These are phyloP conservation scores for Brachionus manjavacas DNA, from an alignment of 1,140 invertebrate genomes.

Conservation along the genomic window DNA sequence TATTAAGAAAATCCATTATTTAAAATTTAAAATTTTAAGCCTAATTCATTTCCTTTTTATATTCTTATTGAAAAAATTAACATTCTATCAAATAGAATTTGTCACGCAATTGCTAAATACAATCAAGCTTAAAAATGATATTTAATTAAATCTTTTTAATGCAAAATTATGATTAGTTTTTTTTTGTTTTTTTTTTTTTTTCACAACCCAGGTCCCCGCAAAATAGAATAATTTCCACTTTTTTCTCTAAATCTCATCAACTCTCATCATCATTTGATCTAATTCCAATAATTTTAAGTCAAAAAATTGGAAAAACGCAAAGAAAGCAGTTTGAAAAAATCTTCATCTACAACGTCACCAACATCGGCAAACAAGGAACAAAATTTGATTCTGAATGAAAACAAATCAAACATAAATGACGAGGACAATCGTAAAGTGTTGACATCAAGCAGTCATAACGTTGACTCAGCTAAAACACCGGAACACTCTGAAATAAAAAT, in stretches of 20 bases:
- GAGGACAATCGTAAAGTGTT: background rate
- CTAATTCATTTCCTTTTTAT: background rate
- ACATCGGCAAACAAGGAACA: background rate
- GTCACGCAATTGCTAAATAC: background rate
- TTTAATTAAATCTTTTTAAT: constrained; percentile 3
- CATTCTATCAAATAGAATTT: background rate
- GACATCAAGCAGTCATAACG: background rate
- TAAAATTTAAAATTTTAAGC: background rate
- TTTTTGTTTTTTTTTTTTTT: no score
- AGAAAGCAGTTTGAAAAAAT: background rate
- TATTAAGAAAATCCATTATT: background rate
- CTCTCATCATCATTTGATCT: background rate
- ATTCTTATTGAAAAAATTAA: background rate
- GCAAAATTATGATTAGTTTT: background rate
- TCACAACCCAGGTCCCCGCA: background rate
- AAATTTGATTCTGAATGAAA: background rate
- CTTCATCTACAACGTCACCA: background rate
- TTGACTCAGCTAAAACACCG: background rate
- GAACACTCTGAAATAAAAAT: background rate
- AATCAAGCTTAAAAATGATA: background rate
- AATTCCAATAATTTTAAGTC: background rate
- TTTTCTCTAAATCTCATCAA: background rate
- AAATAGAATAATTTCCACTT: background rate
- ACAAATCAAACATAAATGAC: background rate
- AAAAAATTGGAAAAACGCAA: constrained; percentile 30